phyloP scores from a whole-genome alignment of 2,888 invertebrate genomes.

The Tetrapedia diversipes region DNA sequence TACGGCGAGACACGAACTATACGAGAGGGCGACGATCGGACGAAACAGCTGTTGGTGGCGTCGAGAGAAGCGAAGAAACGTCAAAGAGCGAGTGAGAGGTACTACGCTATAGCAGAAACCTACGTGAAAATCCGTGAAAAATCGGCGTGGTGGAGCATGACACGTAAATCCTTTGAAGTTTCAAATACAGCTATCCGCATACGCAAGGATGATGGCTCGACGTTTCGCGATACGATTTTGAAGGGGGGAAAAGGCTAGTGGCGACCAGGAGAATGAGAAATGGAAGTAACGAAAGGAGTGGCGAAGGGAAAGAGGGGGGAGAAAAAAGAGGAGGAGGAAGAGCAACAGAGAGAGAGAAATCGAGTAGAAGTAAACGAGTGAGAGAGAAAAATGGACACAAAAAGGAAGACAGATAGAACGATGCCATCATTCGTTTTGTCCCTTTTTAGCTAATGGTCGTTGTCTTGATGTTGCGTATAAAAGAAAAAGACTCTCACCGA shows the following conservation, averaged over 20 bases:
- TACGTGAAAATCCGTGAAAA: slow-evolving; percentile 65
- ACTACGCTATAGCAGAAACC: slow-evolving; percentile 61
- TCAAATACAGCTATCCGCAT: slow-evolving; percentile 49
- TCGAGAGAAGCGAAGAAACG: slow-evolving; percentile 70
- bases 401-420: slow-evolving; percentile 41
- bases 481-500: slow-evolving; percentile 54
- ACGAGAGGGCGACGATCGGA: slow-evolving; percentile 72
- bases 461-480: slow-evolving; percentile 59
- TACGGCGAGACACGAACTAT: slow-evolving; percentile 52
- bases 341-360: slow-evolving; percentile 18
- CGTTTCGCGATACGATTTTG: slow-evolving; percentile 61
- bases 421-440: slow-evolving; percentile 59
- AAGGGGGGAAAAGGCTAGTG: slow-evolving; percentile 55
- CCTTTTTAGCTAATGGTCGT: slow-evolving; percentile 49
- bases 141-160: slow-evolving; percentile 64
- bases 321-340: slow-evolving; percentile 20
- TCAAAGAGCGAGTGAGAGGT: slow-evolving; percentile 69
- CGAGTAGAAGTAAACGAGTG: too few species aligned
- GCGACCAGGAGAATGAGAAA: slow-evolving; percentile 58
- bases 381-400: slow-evolving; percentile 36
- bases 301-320: slow-evolving; percentile 39
- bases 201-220: slow-evolving; percentile 67
- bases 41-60: slow-evolving; percentile 74
- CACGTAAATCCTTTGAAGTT: slow-evolving; percentile 63
- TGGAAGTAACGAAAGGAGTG: slow-evolving; percentile 59